These are phyloP conservation scores for Phodopus roborovskii DNA, from an alignment of 2,113 vertebrate species.

Conservation along the genomic window DNA sequence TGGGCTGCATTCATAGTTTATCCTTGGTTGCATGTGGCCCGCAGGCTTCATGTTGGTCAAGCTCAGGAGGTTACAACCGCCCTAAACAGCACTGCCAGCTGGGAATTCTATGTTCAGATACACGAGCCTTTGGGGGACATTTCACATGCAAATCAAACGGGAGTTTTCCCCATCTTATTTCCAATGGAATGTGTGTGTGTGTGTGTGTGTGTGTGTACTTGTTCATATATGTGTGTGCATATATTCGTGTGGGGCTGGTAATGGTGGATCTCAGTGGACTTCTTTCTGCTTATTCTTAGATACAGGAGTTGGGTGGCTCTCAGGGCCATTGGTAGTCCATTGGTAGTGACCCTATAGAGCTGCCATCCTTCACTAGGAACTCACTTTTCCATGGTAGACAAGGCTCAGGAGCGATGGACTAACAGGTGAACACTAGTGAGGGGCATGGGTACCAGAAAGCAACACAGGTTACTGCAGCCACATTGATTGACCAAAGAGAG, in stretches of 20 bases:
- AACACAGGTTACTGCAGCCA: neutral
- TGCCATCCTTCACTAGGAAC: too few species aligned
- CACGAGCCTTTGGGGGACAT: neutral
- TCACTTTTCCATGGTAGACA: accelerated
- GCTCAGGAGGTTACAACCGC: neutral
- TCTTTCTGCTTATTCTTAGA: neutral
- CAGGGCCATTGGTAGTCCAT: neutral
- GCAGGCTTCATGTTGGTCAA: neutral
- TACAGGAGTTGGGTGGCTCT: neutral
- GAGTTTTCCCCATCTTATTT: neutral
- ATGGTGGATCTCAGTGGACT: neutral
- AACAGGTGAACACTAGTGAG: accelerated
- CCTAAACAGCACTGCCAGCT: neutral
- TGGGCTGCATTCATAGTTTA: neutral
- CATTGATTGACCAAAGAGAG: neutral
- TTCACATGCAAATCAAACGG: neutral
- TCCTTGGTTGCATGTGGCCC: neutral
- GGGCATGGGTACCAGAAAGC: neutral
- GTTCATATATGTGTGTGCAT: too few species aligned
- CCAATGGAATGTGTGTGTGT: too few species aligned
- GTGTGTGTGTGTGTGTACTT: too few species aligned
- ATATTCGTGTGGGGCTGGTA: neutral
- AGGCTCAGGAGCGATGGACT: neutral
- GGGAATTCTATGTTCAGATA: neutral
- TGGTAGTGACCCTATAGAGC: neutral